phyloP scores from a whole-genome alignment of 35 echinoderm and acorn worm genomes.

The Amphiura filiformis region DNA sequence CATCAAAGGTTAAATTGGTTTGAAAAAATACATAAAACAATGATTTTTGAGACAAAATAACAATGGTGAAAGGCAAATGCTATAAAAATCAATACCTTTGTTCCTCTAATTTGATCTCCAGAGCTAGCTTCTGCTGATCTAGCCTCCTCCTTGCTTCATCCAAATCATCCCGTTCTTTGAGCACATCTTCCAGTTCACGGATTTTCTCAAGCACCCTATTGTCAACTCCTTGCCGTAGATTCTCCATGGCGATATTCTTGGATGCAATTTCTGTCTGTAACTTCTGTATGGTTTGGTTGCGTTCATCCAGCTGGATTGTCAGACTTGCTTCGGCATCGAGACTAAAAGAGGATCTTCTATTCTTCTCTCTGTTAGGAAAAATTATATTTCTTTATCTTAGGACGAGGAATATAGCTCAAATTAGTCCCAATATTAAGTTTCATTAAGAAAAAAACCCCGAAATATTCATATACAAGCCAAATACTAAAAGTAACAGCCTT shows the following conservation, averaged over 20 bases:
- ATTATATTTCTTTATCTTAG: neutral
- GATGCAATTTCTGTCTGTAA: slow-evolving; percentile 77
- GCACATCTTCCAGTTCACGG: slow-evolving; percentile 50
- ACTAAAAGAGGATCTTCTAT: slow-evolving; percentile 36
- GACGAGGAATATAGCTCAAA: neutral
- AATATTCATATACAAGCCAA: too few relatives aligned
- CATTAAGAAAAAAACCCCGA: too few relatives aligned
- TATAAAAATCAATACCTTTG: too few relatives aligned
- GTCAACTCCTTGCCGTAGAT: slow-evolving; percentile 31
- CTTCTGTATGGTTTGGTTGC: slow-evolving; percentile 68
- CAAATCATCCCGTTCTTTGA: slow-evolving; percentile 67
- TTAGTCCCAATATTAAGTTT: too few relatives aligned
- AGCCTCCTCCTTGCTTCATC: slow-evolving; percentile 42
- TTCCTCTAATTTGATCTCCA: slow-evolving; percentile 60
- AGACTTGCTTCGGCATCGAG: slow-evolving; percentile 63
- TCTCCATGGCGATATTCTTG: slow-evolving; percentile 81
- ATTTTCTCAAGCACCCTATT: slow-evolving; percentile 61
- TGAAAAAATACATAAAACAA: neutral
- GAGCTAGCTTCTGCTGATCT: slow-evolving; percentile 70
- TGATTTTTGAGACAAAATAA: neutral
- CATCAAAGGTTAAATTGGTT: neutral
- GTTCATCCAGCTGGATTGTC: slow-evolving; percentile 54
- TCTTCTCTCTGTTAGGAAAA: neutral
- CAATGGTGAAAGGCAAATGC: neutral
- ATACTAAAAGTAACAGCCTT: too few relatives aligned